A percentile compares a stretch with the other conserved stretches of the same genome.
Conservation (phyloP, 2,797 vertebrate species). For the Microchirus variegatus region DNA sequence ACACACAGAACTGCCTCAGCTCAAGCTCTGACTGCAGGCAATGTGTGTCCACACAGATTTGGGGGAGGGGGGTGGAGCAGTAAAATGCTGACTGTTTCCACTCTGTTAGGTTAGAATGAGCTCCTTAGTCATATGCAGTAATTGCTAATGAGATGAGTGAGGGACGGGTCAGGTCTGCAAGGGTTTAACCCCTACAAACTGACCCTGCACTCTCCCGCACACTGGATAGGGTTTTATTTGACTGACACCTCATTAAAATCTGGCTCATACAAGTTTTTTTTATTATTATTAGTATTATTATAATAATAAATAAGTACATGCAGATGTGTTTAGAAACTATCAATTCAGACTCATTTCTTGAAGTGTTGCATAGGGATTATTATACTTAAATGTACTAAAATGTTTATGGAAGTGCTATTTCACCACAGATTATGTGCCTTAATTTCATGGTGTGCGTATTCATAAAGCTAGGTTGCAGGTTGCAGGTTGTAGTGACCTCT, state of each 20-base stretch:
- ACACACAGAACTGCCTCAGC: constrained; percentile 1
- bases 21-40: constrained; percentile 4
- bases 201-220: constrained; percentile 47
- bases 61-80: constrained; percentile 39
- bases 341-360: background rate
- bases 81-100: constrained; percentile 76
- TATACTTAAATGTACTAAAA: background rate
- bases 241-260: background rate
- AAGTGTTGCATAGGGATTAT: background rate
- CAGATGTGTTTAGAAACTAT: background rate
- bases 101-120: constrained; percentile 56
- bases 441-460: no score
- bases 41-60: constrained; percentile 29
- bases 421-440: background rate
- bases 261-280: background rate
- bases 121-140: constrained; percentile 71
- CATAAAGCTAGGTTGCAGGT: constrained; percentile 9
- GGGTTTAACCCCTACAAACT: constrained; percentile 60
- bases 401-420: background rate
- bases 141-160: constrained; percentile 78
- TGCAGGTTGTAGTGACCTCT: constrained; percentile 72
- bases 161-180: constrained; percentile 50
- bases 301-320: background rate
- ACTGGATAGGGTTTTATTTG: background rate
- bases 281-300: background rate